Evolutionary conservation across 2,113 vertebrate species (phyloP), one percentile per base, ranked within the genome.

Genomic region (Pseudorhombus dupliciocellatus): DNA sequence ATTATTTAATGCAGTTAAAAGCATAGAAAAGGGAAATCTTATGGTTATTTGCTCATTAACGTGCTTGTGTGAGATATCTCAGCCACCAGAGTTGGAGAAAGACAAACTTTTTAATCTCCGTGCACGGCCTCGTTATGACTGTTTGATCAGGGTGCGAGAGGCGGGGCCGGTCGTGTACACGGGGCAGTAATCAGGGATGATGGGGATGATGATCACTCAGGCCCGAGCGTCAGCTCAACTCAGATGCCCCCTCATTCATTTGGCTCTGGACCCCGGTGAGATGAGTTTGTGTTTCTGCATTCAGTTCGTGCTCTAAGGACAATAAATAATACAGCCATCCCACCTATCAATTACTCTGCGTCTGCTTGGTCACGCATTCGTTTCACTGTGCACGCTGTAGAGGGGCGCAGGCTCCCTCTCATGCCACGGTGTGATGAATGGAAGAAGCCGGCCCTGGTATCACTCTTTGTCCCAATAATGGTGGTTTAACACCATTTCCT

Each of bases 391-490:
- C 42, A 46, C 7, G 54, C 48, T 16, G 16, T 40, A 5, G n/a
- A 60, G 21, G 12, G 0, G n/a, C 55, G 70, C 55, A 25, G 62
- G 51, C 67, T 65, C 30, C 62, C 30, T 4, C 66, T 48, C 62
- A 74, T 79, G 75, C 70, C 77, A 67, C 34, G 26, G 5, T 54
- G 30, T 79, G 79, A 86, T 86, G 59, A 79, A 87, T 86, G 66
- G 54, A 73, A 81, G 56, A 70, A 75, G 56, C 52, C 53, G 4
- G 28, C 31, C 42, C 28, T 30, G 30, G 62, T 42, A 66, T 79
- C 77, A 60, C 64, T 68, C 75, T 67, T 67, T 58, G 65, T 73
- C 81, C 80, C 77, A 84, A 79, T 83, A 84, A 84, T 74, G 76
- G 53, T 67, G 71, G 61, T 82, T 84, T 73, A 82, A 85, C 83